Conservation (phyloP, 2,888 invertebrate genomes). For the Anthrax anthrax region DNA sequence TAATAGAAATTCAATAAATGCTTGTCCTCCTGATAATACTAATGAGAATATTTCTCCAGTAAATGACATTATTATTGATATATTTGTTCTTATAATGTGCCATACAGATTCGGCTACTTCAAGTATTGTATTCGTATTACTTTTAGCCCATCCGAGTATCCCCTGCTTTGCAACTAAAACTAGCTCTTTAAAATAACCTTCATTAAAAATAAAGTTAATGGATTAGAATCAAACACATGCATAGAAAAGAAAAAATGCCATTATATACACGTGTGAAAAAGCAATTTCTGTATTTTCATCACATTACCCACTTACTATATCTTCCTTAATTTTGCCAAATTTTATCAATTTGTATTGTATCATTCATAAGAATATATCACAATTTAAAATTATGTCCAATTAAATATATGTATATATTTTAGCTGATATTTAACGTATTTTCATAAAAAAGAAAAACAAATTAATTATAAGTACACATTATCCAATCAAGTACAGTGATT, state of each 20-base stretch:
- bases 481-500: too few species aligned
- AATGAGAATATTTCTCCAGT: slow-evolving; percentile 78
- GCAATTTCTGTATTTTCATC: not conserved
- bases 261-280: too few species aligned
- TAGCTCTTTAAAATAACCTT: slow-evolving; percentile 36
- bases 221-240: not conserved
- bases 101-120: slow-evolving; percentile 77
- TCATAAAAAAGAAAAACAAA: too few species aligned
- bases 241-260: not conserved
- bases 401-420: too few species aligned
- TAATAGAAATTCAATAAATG: slow-evolving; percentile 72
- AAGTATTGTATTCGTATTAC: slow-evolving; percentile 77
- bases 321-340: too few species aligned
- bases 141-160: slow-evolving; percentile 67
- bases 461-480: too few species aligned
- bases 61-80: slow-evolving; percentile 70
- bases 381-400: too few species aligned
- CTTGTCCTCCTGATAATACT: slow-evolving; percentile 78
- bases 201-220: slow-evolving; percentile 23
- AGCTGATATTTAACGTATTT: too few species aligned
- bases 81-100: slow-evolving; percentile 84
- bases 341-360: too few species aligned
- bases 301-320: too few species aligned
- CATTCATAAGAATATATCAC: too few species aligned
- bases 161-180: slow-evolving; percentile 40